phyloP scores from a whole-genome alignment of 2,113 vertebrate species.

The Crotalus tigris region DNA sequence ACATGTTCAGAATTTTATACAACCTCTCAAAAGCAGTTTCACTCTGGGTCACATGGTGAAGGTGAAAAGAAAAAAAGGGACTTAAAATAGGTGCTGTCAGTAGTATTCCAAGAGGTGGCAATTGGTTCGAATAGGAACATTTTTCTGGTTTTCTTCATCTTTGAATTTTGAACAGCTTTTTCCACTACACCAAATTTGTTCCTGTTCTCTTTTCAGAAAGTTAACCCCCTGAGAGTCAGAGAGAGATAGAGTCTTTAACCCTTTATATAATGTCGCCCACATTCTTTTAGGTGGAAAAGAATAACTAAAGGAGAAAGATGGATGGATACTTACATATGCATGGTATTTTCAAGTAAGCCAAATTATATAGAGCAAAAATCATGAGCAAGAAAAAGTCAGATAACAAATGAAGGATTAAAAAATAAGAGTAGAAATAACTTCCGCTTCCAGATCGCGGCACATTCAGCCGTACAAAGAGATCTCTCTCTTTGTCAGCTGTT shows the following conservation, averaged over 20 bases:
- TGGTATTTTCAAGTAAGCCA: not conserved
- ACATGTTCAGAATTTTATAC: not conserved
- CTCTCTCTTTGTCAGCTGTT: too few relatives aligned
- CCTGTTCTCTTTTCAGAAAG: not conserved
- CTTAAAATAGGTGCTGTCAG: not conserved
- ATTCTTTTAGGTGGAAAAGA: not conserved
- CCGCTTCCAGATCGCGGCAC: too few relatives aligned
- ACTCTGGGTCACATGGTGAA: not conserved
- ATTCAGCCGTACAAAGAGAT: too few relatives aligned
- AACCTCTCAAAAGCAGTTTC: not conserved
- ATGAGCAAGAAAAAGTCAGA: not conserved
- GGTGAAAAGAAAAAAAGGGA: not conserved
- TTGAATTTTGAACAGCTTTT: not conserved
- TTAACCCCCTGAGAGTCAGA: not conserved
- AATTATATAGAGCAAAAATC: not conserved
- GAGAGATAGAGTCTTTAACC: not conserved
- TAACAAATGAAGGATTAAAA: not conserved
- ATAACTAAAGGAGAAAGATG: not conserved
- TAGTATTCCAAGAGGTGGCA: not conserved
- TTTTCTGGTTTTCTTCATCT: not conserved
- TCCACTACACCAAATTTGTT: not conserved
- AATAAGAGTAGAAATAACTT: not conserved
- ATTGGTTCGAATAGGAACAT: not conserved
- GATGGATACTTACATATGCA: not conserved
- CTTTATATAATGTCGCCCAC: not conserved